Evolutionary conservation across 2,888 invertebrate species (phyloP).

Genomic region (Epistrophe eligans): DNA sequence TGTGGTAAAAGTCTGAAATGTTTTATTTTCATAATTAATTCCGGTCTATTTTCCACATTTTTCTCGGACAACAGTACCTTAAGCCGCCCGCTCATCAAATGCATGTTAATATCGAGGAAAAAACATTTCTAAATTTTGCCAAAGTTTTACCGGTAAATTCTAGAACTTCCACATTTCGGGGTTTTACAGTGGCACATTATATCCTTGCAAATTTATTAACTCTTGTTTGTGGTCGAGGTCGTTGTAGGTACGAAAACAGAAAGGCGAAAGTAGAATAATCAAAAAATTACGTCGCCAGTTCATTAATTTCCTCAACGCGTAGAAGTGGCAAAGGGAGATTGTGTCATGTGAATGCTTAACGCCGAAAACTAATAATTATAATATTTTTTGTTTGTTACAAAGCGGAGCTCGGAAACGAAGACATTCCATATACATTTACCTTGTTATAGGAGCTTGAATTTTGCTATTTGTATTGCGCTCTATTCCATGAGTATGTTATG

Average conservation of each 20-base stretch:
- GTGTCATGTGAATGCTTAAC: conserved; percentile 34
- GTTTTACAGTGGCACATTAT: neutral
- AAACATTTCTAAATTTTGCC: too few relatives aligned
- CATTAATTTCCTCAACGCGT: conserved; percentile 46
- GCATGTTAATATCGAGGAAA: too few relatives aligned
- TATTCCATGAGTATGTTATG: neutral
- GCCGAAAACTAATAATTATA: conserved; percentile 27
- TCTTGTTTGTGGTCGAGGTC: neutral
- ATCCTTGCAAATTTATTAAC: conserved; percentile 17
- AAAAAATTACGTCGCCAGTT: conserved; percentile 48
- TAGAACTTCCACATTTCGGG: too few relatives aligned
- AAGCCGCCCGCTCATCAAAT: too few relatives aligned
- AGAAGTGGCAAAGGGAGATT: conserved; percentile 6
- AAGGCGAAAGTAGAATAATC: conserved; percentile 28
- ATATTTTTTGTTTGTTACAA: conserved; percentile 12
- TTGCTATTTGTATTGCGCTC: conserved; percentile 22
- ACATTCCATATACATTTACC: conserved; percentile 28
- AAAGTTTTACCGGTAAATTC: too few relatives aligned
- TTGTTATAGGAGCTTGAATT: conserved; percentile 37
- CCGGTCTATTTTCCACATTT: too few relatives aligned
- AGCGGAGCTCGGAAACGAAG: conserved; percentile 16
- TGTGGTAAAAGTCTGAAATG: too few relatives aligned
- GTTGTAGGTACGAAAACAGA: neutral
- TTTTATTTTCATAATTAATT: too few relatives aligned
- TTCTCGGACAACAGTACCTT: too few relatives aligned